Base-by-base conservation (phyloP, 2,797 vertebrate genomes). In the Ispidina picta region DNA sequence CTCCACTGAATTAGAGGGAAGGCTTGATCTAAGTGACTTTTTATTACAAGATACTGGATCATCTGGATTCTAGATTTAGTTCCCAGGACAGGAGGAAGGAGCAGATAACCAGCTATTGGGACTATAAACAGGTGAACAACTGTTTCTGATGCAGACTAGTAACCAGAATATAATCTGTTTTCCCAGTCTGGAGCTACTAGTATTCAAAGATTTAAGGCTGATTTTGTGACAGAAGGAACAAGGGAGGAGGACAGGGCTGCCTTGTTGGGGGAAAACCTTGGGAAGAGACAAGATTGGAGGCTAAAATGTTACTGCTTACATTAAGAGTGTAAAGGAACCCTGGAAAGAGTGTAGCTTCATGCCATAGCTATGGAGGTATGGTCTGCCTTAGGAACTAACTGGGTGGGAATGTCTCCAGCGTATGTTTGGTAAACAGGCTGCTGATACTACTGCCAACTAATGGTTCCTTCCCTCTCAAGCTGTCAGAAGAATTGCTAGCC, bases 401-500 rank as follows among this genome's bases (percentile, higher is more conserved):
- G 60, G 55, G 35, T 87, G 59, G 83, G 72, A 92, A 80, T 13
- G 37, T 76, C 31, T 88, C 68, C 83, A 72, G 55, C 33, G 39
- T 77, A 25, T 92, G 75, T 95, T 96, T 94, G 88, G 63, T 94
- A 86, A 93, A 90, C 80, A 86, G 43, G 59, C 73, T 93, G 63
- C 43, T 84, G 54, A 33, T 93, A 83, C 83, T 83, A 66, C 55
- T 85, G 76, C 92, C 59, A 90, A 39, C 73, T 90, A 91, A 88
- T 90, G 75, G 33, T 93, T 88, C 71, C 65, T 86, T 94, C 69
- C 72, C 48, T 93, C 95, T 88, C 89, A 69, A 99, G 99, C 96
- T 99, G 87, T 98, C 98, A 49, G 99, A 99, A 88, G 99, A 99
- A 96, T 93, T 99, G 81, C 97, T 99, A 62, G 97, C 93, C 63